These are phyloP conservation scores for Orthosia gracilis DNA, from an alignment of 2,888 invertebrate species.

Conservation along the genomic window DNA sequence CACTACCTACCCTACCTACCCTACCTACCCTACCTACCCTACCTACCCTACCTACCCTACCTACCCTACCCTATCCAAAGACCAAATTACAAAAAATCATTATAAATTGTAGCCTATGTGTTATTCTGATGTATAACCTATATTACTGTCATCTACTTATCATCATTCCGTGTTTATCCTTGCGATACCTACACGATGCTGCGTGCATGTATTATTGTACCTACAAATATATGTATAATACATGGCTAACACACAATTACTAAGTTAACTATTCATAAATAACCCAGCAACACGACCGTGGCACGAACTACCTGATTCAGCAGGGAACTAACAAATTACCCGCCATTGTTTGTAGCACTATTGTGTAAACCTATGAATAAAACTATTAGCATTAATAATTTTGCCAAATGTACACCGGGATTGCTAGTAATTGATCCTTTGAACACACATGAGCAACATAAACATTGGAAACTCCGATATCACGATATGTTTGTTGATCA, in stretches of 20 bases:
- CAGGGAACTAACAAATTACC: constrained; percentile 44
- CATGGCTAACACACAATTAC: constrained; percentile 28
- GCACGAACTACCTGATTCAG: constrained; percentile 26
- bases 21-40: no score
- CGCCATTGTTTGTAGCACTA: constrained; percentile 28
- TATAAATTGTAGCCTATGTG: no score
- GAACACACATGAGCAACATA: constrained; percentile 13
- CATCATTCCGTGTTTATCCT: neutral
- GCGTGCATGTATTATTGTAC: no score
- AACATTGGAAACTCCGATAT: constrained; percentile 15
- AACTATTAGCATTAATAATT: constrained; percentile 50
- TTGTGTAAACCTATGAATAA: constrained; percentile 46
- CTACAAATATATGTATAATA: constrained; percentile 8
- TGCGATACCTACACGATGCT: neutral
- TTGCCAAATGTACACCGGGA: constrained; percentile 7
- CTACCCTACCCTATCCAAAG: no score
- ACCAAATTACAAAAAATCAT: no score
- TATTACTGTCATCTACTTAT: no score
- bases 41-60: no score
- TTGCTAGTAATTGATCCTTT: constrained; percentile 41
- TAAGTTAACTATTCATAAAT: constrained; percentile 49
- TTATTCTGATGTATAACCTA: no score
- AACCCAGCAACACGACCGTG: constrained; percentile 12
- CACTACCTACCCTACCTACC: no score
- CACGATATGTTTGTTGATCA: neutral